These are phyloP conservation scores for Trichomycterus rosablanca DNA, from an alignment of 2,113 vertebrate species.

Conservation along the genomic window DNA sequence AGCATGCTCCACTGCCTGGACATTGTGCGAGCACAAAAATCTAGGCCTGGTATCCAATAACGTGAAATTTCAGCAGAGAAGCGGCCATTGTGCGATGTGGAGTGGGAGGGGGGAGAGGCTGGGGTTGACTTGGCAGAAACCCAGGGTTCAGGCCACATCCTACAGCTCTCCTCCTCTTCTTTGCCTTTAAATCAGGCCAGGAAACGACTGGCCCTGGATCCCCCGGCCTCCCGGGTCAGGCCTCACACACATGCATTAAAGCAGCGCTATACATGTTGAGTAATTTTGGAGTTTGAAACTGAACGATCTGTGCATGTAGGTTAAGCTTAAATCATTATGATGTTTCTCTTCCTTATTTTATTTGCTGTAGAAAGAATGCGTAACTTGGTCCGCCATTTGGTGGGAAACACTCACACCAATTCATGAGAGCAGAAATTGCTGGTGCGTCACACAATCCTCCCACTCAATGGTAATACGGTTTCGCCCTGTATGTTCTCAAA, in stretches of 20 bases:
- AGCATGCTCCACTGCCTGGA: slow-evolving; percentile 75
- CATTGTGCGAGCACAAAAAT: slow-evolving; percentile 77
- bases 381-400: neutral
- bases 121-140: slow-evolving; percentile 66
- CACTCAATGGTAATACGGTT: neutral
- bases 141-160: slow-evolving; percentile 72
- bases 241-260: slow-evolving; percentile 32
- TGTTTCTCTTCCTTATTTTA: neutral
- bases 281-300: neutral
- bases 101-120: slow-evolving; percentile 51
- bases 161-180: slow-evolving; percentile 56
- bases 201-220: slow-evolving; percentile 72
- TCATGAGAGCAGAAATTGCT: neutral
- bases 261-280: slow-evolving; percentile 35
- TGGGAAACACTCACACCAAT: neutral
- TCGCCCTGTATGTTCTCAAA: neutral
- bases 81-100: slow-evolving; percentile 68
- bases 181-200: slow-evolving; percentile 63
- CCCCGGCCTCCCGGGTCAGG: slow-evolving; percentile 48
- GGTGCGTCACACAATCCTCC: slow-evolving; percentile 15
- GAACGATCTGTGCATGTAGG: neutral
- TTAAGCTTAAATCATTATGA: neutral
- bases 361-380: slow-evolving; percentile 5
- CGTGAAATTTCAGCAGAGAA: slow-evolving; percentile 78
- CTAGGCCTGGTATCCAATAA: slow-evolving; percentile 73